These are phyloP conservation scores for Uropsilus gracilis DNA, from an alignment of 2,113 vertebrate genomes.

Conservation along the genomic window DNA sequence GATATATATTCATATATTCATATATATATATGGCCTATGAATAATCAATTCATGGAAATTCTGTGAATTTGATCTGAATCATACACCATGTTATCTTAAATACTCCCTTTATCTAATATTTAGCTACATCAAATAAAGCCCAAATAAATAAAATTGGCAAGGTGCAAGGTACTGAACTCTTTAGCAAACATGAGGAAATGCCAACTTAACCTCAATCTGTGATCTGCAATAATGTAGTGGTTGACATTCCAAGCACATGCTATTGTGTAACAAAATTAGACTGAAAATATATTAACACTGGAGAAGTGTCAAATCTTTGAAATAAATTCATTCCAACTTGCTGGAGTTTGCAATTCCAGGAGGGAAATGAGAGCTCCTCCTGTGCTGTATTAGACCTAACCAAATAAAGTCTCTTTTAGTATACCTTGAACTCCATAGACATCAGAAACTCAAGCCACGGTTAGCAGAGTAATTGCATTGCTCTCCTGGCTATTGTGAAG, in stretches of 20 bases:
- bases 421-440: not conserved
- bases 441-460: not conserved
- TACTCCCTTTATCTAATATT: not conserved
- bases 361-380: not conserved
- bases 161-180: not conserved
- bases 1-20: not conserved
- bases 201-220: not conserved
- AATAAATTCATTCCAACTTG: constrained; percentile 35
- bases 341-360: not conserved
- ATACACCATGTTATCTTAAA: not conserved
- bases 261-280: constrained; percentile 33
- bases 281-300: constrained; percentile 33
- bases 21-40: not conserved
- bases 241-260: not conserved
- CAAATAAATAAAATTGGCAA: constrained; percentile 34
- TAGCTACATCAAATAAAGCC: constrained; percentile 36
- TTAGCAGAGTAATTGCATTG: not conserved
- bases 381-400: not conserved
- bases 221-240: not conserved
- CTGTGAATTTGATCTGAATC: constrained; percentile 34
- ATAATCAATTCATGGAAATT: not conserved
- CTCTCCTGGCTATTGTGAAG: not conserved
- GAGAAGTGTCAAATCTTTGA: constrained; percentile 15
- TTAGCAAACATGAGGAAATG: constrained; percentile 18
- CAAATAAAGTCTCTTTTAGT: not conserved